Evolutionary conservation across 2,797 vertebrate species (phyloP), one percentile per base, ranked within the genome.

Genomic region (Arrhamphus sclerolepis): DNA sequence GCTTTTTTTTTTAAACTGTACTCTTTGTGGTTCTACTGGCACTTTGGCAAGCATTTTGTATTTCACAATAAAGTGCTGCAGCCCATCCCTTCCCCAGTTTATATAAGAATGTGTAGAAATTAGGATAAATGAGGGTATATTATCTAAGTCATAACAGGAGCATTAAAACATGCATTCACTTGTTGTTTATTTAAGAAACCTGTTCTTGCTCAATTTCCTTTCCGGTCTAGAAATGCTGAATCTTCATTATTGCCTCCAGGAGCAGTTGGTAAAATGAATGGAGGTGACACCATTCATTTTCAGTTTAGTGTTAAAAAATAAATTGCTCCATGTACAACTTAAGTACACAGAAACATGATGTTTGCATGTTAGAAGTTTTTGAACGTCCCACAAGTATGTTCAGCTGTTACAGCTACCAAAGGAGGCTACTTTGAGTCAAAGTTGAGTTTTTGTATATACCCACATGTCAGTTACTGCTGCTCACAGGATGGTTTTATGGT

Each of bases 181-280:
- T 60, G 63, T 14, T 69, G 81, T 84, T 81, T 70, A 84, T 61
- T 22, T 70, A 64, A 9, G 14, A 51, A 54, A 10, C 26, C 1
- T 16, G 46, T 13, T 80, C 46, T 78, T 83, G 48, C 74, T 72
- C 72, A 82, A 57, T 63, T 46, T 34, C 8, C 14, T 44, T 53
- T 57, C 38, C 16, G 13, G n/a, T 11, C 61, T 26, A 34, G 22
- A 18, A 50, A 54, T 10, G 8, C 43, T 13, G n/a, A 9, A 64
- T 53, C 26, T 5, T 6, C 11, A 13, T 14, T 8, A 6, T 24
- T 4, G 17, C 44, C 34, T 7, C 1, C 20, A 13, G 7, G 16
- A 6, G 42, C 1, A 39, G 56, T 18, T 0, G 56, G 47, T 29
- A 10, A 19, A 53, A n/a, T 48, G 5, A 7, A 13, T 0, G 6